Base-by-base conservation (phyloP, 2,888 invertebrate species). In the Vesta saturnalis region DNA sequence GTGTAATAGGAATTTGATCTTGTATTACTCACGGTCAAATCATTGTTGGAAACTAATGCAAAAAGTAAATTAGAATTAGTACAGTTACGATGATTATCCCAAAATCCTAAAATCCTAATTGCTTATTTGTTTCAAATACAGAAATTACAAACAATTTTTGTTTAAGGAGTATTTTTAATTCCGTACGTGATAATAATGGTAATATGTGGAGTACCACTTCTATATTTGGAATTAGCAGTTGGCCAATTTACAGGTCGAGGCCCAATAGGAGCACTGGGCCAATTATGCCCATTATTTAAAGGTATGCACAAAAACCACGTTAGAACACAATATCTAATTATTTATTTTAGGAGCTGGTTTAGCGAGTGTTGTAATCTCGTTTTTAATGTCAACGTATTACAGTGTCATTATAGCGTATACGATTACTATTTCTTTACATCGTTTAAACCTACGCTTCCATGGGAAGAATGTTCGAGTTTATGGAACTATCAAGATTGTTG, bases 391-490 rank as follows among this genome's bases (percentile, higher is more conserved):
- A 75, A 95, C 96, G 60, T 97, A 97, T 85, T 97, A 97, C 85
- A 96, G 95, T 84, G 95, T 97, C 76, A 94, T 97, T 83, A 96
- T 97, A 84, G 94, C 95, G 70, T 97, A 97, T 89, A 92, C 95
- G 61, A 92, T 96, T 96, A 94, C 84, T 97, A 96, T 85, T 93
- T 97, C 84, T 94, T 95, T 84, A 93, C 95, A 69, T 94, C 96
- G 22, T 95, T 96, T 82, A 92, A 92, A 82, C 89, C 92, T 52
- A 90, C 92, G 74, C 91, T 95, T 78, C 96, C 97, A 1, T 97
- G 97, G 97, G 90, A 92, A 21, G 90, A 91, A 77, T 97, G 97
- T 82, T 88, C 89, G 70, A 93, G 96, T 84, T 87, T 90, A 78
- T 91, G 95, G 97, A 96, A 96, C 82, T 92, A 95, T 1, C 86